phyloP scores from a whole-genome alignment of 2,797 vertebrate species.

The Xenops minutus region DNA sequence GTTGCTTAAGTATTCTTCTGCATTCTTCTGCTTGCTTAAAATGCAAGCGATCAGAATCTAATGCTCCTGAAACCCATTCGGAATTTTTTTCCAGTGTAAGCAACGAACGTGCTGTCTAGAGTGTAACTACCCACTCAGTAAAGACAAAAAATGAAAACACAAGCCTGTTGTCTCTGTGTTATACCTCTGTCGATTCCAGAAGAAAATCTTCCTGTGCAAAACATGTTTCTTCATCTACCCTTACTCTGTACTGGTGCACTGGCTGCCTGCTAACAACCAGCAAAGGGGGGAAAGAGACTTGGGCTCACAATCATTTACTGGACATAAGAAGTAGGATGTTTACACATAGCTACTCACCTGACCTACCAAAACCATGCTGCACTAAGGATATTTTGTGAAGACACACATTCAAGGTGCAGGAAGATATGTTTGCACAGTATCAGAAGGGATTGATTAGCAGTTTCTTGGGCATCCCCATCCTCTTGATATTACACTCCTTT shows the following conservation, averaged over 20 bases:
- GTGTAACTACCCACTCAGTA: neutral
- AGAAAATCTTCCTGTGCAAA: neutral
- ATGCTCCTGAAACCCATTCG: neutral
- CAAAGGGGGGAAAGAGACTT: neutral
- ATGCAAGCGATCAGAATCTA: neutral
- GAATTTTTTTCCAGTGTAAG: neutral
- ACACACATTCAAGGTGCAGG: neutral
- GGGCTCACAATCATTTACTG: neutral
- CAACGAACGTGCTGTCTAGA: neutral
- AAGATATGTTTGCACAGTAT: neutral
- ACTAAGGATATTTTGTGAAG: neutral
- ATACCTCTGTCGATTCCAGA: neutral
- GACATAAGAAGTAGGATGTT: neutral
- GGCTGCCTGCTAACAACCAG: neutral
- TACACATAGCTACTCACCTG: neutral
- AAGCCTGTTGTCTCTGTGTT: neutral
- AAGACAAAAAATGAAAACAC: neutral
- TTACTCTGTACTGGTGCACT: neutral
- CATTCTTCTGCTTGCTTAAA: neutral
- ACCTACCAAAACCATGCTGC: neutral
- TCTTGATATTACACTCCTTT: neutral
- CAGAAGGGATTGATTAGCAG: neutral
- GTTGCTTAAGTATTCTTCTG: neutral
- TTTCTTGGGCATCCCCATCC: constrained; percentile 4
- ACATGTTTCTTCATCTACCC: neutral